Percentiles rank a stretch among this genome's conserved stretches.
Conservation (phyloP, 1,140 invertebrate genomes). For the Lethocerus indicus region DNA sequence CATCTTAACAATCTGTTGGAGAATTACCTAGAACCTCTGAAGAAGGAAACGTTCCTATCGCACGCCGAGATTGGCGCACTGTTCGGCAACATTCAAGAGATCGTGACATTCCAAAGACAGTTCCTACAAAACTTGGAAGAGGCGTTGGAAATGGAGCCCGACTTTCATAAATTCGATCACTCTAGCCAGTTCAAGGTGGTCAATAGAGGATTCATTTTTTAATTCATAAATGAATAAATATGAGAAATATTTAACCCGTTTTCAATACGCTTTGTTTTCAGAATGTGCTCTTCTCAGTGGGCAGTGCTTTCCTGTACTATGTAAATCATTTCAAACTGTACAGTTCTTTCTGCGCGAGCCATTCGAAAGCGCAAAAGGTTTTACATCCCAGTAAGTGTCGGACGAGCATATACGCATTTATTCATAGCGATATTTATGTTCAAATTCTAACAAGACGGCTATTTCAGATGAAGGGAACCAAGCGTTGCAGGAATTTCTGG, state of each 20-base stretch:
- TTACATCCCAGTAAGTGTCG: constrained; percentile 82
- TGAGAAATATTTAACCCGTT: neutral
- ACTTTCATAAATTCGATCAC: constrained; percentile 83
- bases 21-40: constrained; percentile 90
- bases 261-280: constrained; percentile 34
- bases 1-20: constrained; percentile 89
- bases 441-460: neutral
- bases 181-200: constrained; percentile 83
- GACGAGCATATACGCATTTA: constrained; percentile 2
- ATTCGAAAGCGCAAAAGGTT: constrained; percentile 97
- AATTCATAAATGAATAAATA: neutral
- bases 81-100: constrained; percentile 95
- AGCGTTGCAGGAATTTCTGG: constrained; percentile 86
- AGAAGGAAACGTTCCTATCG: constrained; percentile 88
- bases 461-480: constrained; percentile 81
- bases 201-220: neutral
- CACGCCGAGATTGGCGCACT: constrained; percentile 87
- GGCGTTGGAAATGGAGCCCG: constrained; percentile 75
- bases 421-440: neutral
- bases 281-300: constrained; percentile 91
- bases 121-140: constrained; percentile 92
- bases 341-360: constrained; percentile 96
- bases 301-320: constrained; percentile 92
- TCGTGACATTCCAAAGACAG: constrained; percentile 88
- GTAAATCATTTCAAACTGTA: constrained; percentile 98